These are phyloP conservation scores for Caranx ignobilis DNA, from an alignment of 2,113 vertebrate genomes.

Conservation along the genomic window DNA sequence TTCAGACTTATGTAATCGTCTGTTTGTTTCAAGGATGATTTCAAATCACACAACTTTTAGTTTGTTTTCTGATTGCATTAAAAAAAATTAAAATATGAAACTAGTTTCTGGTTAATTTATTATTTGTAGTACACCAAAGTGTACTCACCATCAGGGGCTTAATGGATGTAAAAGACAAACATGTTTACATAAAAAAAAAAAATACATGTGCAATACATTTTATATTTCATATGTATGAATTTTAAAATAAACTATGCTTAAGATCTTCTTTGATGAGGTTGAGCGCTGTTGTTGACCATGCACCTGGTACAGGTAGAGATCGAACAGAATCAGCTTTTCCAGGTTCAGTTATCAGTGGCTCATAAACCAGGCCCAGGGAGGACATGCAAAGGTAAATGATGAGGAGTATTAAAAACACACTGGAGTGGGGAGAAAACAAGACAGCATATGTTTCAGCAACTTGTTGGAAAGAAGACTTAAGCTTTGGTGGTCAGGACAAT, in stretches of 20 bases:
- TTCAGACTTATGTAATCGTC: background rate
- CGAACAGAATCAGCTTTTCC: background rate
- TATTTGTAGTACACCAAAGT: slow-evolving; percentile 29
- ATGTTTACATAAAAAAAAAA: slow-evolving; percentile 50
- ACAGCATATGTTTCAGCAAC: too few relatives aligned
- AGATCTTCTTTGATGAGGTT: background rate
- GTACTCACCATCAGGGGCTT: slow-evolving; percentile 21
- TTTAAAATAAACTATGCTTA: background rate
- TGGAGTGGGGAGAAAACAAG: too few relatives aligned
- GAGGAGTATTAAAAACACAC: too few relatives aligned
- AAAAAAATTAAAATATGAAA: slow-evolving; percentile 46
- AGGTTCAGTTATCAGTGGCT: background rate
- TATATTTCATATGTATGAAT: background rate
- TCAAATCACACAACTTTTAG: slow-evolving; percentile 14
- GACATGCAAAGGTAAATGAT: too few relatives aligned
- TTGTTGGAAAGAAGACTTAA: too few relatives aligned
- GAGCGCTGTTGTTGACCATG: background rate
- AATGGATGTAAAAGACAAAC: slow-evolving; percentile 14
- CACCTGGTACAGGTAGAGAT: background rate
- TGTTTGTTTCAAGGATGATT: slow-evolving; percentile 20
- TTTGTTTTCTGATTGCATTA: slow-evolving; percentile 65
- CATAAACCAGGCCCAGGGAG: background rate
- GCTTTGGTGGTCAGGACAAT: too few relatives aligned
- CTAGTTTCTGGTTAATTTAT: background rate
- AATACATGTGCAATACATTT: slow-evolving; percentile 1